These are phyloP conservation scores for Charina bottae DNA, from an alignment of 2,113 vertebrate species.

Conservation along the genomic window DNA sequence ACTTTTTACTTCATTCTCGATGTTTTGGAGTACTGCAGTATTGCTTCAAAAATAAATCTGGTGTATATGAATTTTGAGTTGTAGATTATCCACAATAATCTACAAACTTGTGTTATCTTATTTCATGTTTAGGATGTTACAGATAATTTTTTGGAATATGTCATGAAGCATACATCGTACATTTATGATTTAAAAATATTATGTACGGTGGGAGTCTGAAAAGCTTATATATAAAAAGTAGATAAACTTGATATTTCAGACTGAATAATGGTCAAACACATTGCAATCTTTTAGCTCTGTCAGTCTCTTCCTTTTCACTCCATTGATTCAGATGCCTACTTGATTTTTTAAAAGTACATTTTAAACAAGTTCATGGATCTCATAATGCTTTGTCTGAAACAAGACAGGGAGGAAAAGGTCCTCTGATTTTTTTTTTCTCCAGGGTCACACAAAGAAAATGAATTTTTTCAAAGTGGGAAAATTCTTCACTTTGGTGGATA, in stretches of 20 bases:
- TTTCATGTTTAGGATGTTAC: not conserved
- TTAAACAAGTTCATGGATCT: not conserved
- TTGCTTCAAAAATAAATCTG: not conserved
- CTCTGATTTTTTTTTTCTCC: not conserved
- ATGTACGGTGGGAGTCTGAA: too few species aligned
- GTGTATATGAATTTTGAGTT: not conserved
- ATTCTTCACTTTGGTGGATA: slow-evolving; percentile 90
- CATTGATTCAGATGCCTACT: not conserved
- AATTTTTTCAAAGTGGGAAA: slow-evolving; percentile 94
- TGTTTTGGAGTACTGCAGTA: not conserved
- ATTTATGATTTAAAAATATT: not conserved
- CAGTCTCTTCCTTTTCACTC: not conserved
- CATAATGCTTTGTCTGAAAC: not conserved
- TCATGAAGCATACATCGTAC: not conserved
- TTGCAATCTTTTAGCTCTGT: slow-evolving; percentile 12
- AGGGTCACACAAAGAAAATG: slow-evolving; percentile 98
- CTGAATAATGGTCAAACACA: not conserved
- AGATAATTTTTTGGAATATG: not conserved
- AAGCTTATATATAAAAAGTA: not conserved
- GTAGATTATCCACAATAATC: not conserved
- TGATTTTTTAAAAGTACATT: slow-evolving; percentile 6
- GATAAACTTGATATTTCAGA: not conserved
- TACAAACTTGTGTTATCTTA: not conserved
- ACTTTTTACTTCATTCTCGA: not conserved
- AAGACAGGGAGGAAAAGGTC: not conserved